Conservation (phyloP, 2,113 vertebrate genomes). For the western clawed frog (Xenopus tropicalis) region DNA sequence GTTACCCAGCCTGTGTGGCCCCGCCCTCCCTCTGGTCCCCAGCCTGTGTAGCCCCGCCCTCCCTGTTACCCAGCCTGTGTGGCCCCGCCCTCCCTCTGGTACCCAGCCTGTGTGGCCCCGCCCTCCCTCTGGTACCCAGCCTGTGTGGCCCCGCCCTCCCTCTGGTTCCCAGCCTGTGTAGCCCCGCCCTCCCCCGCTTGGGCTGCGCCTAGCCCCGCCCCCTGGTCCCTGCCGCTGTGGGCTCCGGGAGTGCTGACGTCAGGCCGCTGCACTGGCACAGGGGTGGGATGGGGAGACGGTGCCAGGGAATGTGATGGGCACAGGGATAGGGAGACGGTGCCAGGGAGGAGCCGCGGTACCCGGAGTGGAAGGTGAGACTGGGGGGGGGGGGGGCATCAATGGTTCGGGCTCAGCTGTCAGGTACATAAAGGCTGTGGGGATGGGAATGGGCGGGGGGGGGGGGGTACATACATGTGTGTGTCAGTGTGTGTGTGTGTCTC, state of each 20-base stretch:
- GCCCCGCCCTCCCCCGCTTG: slow-evolving; percentile 17
- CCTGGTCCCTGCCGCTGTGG: neutral
- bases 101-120: neutral
- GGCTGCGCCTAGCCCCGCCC: neutral
- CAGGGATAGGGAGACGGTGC: neutral
- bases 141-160: slow-evolving; percentile 1
- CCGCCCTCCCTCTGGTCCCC: slow-evolving; percentile 16
- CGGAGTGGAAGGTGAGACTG: neutral
- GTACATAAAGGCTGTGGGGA: neutral
- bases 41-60: neutral
- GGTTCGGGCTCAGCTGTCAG: too few species aligned
- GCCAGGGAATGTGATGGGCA: slow-evolving; percentile 17
- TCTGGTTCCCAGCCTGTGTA: slow-evolving; percentile 21
- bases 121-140: neutral
- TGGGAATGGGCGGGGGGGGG: too few species aligned
- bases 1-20: neutral
- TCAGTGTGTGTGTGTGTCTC: neutral
- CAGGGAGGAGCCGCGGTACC: neutral
- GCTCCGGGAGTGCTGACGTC: slow-evolving; percentile 32
- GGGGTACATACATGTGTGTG: too few species aligned
- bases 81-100: too few species aligned
- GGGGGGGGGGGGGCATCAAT: neutral
- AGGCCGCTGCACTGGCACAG: slow-evolving; percentile 32
- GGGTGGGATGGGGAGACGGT: neutral
- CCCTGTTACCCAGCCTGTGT: neutral